Evolutionary conservation across 2,113 vertebrate genomes (phyloP).

Genomic region (Carassius gibelio): DNA sequence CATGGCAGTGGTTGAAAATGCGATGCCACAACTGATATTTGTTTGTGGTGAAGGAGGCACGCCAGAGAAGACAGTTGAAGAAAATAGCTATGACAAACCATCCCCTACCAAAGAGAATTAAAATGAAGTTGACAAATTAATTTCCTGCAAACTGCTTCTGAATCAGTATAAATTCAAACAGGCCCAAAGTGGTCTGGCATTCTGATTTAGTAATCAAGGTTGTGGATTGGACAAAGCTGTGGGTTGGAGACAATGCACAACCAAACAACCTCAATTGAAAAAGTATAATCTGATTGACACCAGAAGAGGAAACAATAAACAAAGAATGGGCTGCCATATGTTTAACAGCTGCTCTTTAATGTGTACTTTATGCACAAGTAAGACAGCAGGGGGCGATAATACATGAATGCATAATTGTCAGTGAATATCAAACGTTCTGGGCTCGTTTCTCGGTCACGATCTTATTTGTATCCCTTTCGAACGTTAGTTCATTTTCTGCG

Average conservation of each 20-base stretch:
- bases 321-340: conserved; percentile 72
- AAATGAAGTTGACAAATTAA: neutral
- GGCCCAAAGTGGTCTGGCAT: neutral
- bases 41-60: neutral
- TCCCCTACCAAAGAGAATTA: neutral
- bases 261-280: conserved; percentile 39
- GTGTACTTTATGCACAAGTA: neutral
- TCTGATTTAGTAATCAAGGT: neutral
- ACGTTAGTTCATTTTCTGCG: neutral
- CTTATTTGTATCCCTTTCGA: neutral
- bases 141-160: neutral
- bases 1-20: conserved; percentile 8
- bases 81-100: neutral
- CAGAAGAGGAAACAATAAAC: conserved; percentile 65
- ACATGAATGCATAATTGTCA: conserved; percentile 6
- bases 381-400: conserved; percentile 64
- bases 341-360: conserved; percentile 66
- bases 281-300: conserved; percentile 52
- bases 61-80: neutral
- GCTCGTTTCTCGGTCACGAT: neutral
- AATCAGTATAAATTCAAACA: neutral
- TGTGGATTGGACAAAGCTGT: conserved; percentile 1
- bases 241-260: conserved; percentile 12
- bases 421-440: neutral
- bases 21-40: neutral